Percentiles rank a stretch among this genome's conserved stretches.
Conservation (phyloP, 2,113 vertebrate species). For the Dendropsophus ebraccatus region DNA sequence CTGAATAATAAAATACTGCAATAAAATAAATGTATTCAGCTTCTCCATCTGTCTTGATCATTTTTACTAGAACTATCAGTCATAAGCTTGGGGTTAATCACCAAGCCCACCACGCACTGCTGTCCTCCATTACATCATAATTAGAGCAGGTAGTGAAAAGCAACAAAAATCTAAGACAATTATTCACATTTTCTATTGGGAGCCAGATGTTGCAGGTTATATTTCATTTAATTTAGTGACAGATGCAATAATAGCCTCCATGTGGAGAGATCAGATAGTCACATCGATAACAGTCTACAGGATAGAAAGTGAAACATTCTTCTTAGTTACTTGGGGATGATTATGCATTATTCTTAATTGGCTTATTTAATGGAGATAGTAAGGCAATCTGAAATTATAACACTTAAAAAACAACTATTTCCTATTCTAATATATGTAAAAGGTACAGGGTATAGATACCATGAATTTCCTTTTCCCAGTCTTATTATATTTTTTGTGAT, state of each 20-base stretch:
- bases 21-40: slow-evolving; percentile 81
- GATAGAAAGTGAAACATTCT: slow-evolving; percentile 62
- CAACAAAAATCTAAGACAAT: slow-evolving; percentile 74
- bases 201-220: slow-evolving; percentile 83
- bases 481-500: no score
- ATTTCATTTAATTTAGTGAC: slow-evolving; percentile 85
- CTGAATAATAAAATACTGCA: slow-evolving; percentile 79
- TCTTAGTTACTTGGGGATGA: slow-evolving; percentile 60
- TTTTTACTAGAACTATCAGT: slow-evolving; percentile 85
- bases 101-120: slow-evolving; percentile 82
- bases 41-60: slow-evolving; percentile 82
- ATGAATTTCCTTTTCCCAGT: background rate
- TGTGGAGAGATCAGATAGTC: slow-evolving; percentile 74
- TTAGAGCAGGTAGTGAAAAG: slow-evolving; percentile 79
- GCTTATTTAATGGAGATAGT: background rate
- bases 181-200: slow-evolving; percentile 71
- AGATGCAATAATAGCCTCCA: slow-evolving; percentile 77
- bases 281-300: slow-evolving; percentile 68
- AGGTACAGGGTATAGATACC: background rate
- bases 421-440: no score
- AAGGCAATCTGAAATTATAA: background rate
- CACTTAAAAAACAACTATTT: background rate
- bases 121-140: slow-evolving; percentile 90
- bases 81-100: slow-evolving; percentile 89
- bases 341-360: slow-evolving; percentile 60